Evolutionary conservation across 2,113 vertebrate species (phyloP), one percentile per base, ranked within the genome.

Genomic region (Pyrgilauda ruficollis): DNA sequence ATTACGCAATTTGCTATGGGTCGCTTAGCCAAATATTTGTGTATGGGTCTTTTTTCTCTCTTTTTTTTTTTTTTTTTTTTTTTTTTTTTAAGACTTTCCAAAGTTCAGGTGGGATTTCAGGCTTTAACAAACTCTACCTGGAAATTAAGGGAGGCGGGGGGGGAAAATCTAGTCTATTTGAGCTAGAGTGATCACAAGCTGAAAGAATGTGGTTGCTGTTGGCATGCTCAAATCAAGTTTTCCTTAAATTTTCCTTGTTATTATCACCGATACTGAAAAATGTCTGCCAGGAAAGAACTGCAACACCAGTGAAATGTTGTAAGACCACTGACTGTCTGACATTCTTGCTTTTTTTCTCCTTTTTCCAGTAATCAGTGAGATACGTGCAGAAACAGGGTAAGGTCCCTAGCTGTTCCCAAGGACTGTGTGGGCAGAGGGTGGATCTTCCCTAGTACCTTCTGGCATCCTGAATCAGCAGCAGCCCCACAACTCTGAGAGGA

Each of bases 41-140:
- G 77, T 97, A 97, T 95, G 78, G 89, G 41, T 58, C 49, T 50
- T 39, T 86, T 75, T 85, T 72, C 33, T 86, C 37, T 2, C 33
- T 37, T 3, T 31, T 22, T 20, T 41, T 5, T 30, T 22, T 17
- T 33, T 9, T 86, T 82, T 66, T 82, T 92, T 69, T 89, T 93
- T 30, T 20, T 43, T 93, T 28, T 50, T 61, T 37, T 30, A 94
- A 91, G 66, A 46, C 89, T 96, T 98, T 86, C 90, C 96, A 95
- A 97, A 97, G 97, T 98, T 97, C 98, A 97, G 97, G 97, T 97
- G 97, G 95, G 68, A 96, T 96, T 97, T 97, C 96, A 96, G 94
- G 69, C 93, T 97, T 97, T 96, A 90, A 95, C 97, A 97, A 97
- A 97, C 97, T 97, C 93, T 98, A 97, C 97, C 97, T 98, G 96